Base-by-base conservation (phyloP, 2,888 invertebrate species). In the Melieria omissa region DNA sequence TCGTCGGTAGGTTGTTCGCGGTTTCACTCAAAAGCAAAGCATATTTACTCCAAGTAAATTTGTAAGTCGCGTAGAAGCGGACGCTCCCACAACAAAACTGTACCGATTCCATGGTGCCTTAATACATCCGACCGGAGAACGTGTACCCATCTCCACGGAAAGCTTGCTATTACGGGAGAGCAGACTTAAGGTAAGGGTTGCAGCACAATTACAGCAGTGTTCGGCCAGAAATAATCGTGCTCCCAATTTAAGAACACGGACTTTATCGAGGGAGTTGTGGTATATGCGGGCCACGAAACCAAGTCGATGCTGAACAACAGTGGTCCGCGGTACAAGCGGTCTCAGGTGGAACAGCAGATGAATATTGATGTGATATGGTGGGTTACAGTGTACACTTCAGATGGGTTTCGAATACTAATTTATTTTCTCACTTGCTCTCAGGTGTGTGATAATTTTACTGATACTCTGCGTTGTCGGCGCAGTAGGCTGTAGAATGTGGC, bases 241-340 rank as follows among this genome's bases (percentile, higher is more conserved):
- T 67, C 64, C 57, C 54, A 6, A 70, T 73, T 77, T 8, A 71
- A 98, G 88, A 99, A 99, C 87, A 98, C 99, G 9, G 97, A 98
- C 87, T 98, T 91, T 86, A 92, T 98, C 55, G 98, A 98, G 86
- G 99, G 98, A 71, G 93, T 99, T 83, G 97, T 98, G 64, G 94
- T 99, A 68, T 99, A 99, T 89, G 97, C 96, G 77, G 95, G 98
- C 72, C 96, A 96, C 86, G 98, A 99, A 89, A 98, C 98, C 14
- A 99, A 99, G 88, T 96, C 98, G 16, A 96, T 98, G 96, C 90
- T 98, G 75, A 99, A 98, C 88, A 98, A 98, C 87, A 95, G 96
- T 77, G 96, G 97, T 58, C 97, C 97, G 73, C 91, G 97, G 78
- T 96, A 94, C 88, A 98, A 97, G 88, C 91, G 97, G 80, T 97